Evolutionary conservation across 2,888 invertebrate species (phyloP).

Genomic region (Teleiodes luculella): DNA sequence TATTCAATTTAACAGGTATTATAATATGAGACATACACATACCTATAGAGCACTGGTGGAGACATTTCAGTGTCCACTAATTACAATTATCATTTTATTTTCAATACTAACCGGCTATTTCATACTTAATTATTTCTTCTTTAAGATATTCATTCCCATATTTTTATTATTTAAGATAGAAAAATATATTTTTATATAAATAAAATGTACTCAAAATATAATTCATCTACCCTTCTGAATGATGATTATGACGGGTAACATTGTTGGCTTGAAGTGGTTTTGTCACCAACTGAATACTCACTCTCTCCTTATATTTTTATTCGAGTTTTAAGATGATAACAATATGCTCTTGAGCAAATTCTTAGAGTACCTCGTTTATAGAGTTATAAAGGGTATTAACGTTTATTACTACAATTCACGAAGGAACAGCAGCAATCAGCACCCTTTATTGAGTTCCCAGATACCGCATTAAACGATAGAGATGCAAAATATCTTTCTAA

Average conservation of each 20-base stretch:
- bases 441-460: neutral
- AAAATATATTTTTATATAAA: neutral
- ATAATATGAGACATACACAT: too few species aligned
- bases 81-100: too few species aligned
- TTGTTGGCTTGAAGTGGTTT: conserved; percentile 59
- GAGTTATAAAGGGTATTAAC: conserved; percentile 45
- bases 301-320: conserved; percentile 28
- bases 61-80: too few species aligned
- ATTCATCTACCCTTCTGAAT: conserved; percentile 24
- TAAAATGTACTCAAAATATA: neutral
- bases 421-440: neutral
- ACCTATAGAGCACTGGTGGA: too few species aligned
- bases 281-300: conserved; percentile 42
- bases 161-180: neutral
- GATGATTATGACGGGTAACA: conserved; percentile 56
- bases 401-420: neutral
- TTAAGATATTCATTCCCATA: too few species aligned
- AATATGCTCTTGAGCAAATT: conserved; percentile 45
- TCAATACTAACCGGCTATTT: too few species aligned
- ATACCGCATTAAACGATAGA: too few species aligned
- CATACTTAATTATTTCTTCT: too few species aligned
- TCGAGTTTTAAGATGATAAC: conserved; percentile 19
- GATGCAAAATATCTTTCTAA: neutral
- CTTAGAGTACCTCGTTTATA: conserved; percentile 31
- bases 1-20: too few species aligned